phyloP scores from a whole-genome alignment of 1,140 invertebrate genomes.

The Trypoxylus dichotomus region DNA sequence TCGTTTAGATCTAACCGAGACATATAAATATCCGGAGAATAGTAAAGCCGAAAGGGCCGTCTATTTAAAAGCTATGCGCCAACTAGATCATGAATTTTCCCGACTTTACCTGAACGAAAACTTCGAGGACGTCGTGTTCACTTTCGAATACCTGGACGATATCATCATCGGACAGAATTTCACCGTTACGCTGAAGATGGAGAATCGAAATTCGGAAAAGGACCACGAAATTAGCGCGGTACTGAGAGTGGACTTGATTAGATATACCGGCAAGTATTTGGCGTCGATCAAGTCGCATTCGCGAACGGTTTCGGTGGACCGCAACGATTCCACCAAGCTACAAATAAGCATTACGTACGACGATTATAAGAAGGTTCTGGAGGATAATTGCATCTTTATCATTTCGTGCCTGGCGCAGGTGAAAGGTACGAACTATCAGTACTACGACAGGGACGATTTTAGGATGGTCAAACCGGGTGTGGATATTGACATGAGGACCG shows the following conservation, averaged over 20 bases:
- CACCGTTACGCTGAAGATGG: slow-evolving; percentile 67
- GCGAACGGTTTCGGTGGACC: slow-evolving; percentile 65
- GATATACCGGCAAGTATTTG: slow-evolving; percentile 76
- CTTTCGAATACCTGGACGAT: slow-evolving; percentile 81
- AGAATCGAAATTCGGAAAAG: slow-evolving; percentile 67
- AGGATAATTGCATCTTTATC: slow-evolving; percentile 82
- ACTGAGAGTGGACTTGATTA: slow-evolving; percentile 75
- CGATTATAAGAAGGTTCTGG: slow-evolving; percentile 76
- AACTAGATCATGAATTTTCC: slow-evolving; percentile 78
- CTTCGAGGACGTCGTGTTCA: slow-evolving; percentile 84
- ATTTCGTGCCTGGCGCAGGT: slow-evolving; percentile 82
- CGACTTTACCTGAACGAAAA: slow-evolving; percentile 87
- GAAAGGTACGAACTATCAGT: slow-evolving; percentile 81
- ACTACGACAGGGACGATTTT: slow-evolving; percentile 88
- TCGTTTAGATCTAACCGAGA: slow-evolving; percentile 80
- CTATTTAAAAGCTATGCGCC: slow-evolving; percentile 80
- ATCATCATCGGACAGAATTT: slow-evolving; percentile 86
- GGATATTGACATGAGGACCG: slow-evolving; percentile 68
- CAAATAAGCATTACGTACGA: slow-evolving; percentile 73
- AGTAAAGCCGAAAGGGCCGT: slow-evolving; percentile 74
- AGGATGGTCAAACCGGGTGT: slow-evolving; percentile 87
- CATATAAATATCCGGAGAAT: slow-evolving; percentile 87
- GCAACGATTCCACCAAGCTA: slow-evolving; percentile 66
- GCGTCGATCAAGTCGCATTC: slow-evolving; percentile 73
- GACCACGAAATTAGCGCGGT: slow-evolving; percentile 71